Evolutionary conservation across 2,797 vertebrate species (phyloP), one percentile per base, ranked within the genome.

Genomic region (Cirrhinus mrigala): DNA sequence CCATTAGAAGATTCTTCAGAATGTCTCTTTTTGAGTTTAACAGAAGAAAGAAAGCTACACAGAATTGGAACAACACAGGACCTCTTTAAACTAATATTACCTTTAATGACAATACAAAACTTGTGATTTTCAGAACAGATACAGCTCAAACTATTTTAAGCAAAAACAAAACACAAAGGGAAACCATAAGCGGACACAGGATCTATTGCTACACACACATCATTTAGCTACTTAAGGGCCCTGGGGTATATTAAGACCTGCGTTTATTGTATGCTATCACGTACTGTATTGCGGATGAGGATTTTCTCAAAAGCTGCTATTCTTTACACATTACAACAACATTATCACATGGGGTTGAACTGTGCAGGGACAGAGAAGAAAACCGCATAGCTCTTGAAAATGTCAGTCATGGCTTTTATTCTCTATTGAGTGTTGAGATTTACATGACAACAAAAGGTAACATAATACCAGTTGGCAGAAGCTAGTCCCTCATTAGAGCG

Each of bases 401-500:
- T 71, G 82, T 81, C 86, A 87, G 62, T 82, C 86, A 81, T 33
- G 78, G 86, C 79, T 85, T 77, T 85, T 85, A 76, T 85, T 85
- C 74, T 87, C 66, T 44, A 56, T 81, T 81, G 82, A 85, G 73
- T 64, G 73, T 74, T 66, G 73, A 81, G 86, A 85, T 87, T 87
- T 85, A 81, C 84, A 85, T 87, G 86, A 87, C 86, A 87, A 87
- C 83, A 87, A 87, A 87, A 85, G 83, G 86, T 87, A 87, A 85
- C 78, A 87, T 87, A 85, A 88, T 85, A 81, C 66, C 73, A 78
- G 82, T 69, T 86, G 85, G 87, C 78, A 81, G 82, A 73, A 86
- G 78, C 77, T 68, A 73, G 86, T 87, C 79, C 54, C 86, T 87
- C 79, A 87, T 84, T 88, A 84, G 79, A 82, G 79, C 76, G 56